Conservation (phyloP, 2,888 invertebrate genomes). For the Mesorhabditis belari region DNA sequence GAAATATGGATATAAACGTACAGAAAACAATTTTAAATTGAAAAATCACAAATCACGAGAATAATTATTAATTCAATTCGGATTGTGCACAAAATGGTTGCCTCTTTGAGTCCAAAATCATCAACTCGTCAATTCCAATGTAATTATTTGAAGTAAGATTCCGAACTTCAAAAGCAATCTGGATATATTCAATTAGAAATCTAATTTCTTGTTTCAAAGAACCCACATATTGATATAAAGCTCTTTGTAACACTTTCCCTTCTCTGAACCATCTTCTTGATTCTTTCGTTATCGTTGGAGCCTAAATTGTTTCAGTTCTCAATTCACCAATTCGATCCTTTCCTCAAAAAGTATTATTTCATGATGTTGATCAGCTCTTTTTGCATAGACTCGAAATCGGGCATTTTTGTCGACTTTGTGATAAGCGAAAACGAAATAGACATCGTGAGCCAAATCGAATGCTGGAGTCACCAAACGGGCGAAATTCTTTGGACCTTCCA, state of each 20-base stretch:
- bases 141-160: slow-evolving; percentile 34
- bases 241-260: slow-evolving; percentile 26
- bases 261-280: slow-evolving; percentile 45
- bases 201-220: neutral
- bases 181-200: slow-evolving; percentile 2
- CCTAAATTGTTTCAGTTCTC: slow-evolving; percentile 9
- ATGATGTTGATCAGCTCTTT: slow-evolving; percentile 14
- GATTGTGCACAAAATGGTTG: slow-evolving; percentile 28
- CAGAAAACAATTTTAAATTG: too few species aligned
- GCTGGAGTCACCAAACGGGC: slow-evolving; percentile 33
- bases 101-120: slow-evolving; percentile 32
- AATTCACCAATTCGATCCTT: neutral
- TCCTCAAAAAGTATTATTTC: slow-evolving; percentile 27
- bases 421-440: slow-evolving; percentile 45
- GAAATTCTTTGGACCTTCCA: slow-evolving; percentile 29
- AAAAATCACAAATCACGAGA: too few species aligned
- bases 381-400: slow-evolving; percentile 24
- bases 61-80: too few species aligned
- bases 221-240: slow-evolving; percentile 41
- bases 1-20: too few species aligned
- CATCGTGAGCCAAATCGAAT: slow-evolving; percentile 32
- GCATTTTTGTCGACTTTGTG: slow-evolving; percentile 36
- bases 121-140: slow-evolving; percentile 44
- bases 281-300: slow-evolving; percentile 21
- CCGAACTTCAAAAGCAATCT: slow-evolving; percentile 44